phyloP scores from a whole-genome alignment of 2,888 invertebrate species.

The Trilocha varians region DNA sequence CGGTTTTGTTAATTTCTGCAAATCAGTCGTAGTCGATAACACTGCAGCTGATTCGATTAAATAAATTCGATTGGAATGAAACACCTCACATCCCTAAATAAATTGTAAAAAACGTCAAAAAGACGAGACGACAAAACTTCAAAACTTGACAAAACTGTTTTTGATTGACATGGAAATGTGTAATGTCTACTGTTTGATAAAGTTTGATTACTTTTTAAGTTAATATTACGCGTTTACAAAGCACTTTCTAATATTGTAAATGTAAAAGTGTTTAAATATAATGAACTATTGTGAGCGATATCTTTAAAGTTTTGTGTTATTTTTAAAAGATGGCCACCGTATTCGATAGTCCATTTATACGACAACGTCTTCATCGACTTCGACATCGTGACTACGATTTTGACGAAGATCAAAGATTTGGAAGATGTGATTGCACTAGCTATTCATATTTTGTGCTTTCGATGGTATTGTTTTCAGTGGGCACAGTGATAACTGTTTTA shows the following conservation, averaged over 20 bases:
- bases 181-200: too few species aligned
- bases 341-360: slow-evolving; percentile 75
- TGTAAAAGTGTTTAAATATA: slow-evolving; percentile 2
- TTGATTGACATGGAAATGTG: too few species aligned
- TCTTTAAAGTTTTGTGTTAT: slow-evolving; percentile 8
- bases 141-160: too few species aligned
- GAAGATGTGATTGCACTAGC: slow-evolving; percentile 77
- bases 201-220: slow-evolving; percentile 6
- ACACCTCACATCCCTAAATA: too few species aligned
- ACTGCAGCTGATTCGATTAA: too few species aligned
- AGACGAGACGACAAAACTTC: too few species aligned
- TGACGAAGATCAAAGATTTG: slow-evolving; percentile 75
- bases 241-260: background rate
- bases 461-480: slow-evolving; percentile 75
- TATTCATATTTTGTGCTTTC: slow-evolving; percentile 77
- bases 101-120: too few species aligned
- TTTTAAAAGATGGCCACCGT: slow-evolving; percentile 73
- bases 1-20: too few species aligned
- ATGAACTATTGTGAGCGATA: slow-evolving; percentile 3
- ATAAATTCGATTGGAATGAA: too few species aligned
- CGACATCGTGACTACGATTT: slow-evolving; percentile 74
- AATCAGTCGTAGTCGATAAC: too few species aligned
- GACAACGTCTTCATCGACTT: slow-evolving; percentile 74
- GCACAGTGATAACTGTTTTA: slow-evolving; percentile 76
- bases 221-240: background rate